Conservation (phyloP, 2,797 vertebrate genomes). For the Catharus ustulatus region DNA sequence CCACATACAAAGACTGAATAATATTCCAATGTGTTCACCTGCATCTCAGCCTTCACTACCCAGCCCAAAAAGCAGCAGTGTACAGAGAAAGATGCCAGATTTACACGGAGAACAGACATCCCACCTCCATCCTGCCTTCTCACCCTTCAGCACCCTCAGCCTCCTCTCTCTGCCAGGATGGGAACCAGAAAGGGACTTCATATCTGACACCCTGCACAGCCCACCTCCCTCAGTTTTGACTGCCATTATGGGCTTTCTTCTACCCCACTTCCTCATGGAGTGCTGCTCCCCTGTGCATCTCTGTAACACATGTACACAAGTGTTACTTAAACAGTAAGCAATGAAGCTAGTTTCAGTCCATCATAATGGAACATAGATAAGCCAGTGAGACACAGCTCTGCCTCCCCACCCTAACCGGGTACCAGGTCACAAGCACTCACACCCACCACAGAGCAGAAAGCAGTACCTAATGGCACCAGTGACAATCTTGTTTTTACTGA, state of each 20-base stretch:
- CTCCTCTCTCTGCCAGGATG: neutral
- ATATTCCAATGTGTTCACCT: rapidly evolving
- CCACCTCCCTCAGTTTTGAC: neutral
- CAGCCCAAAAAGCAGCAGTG: neutral
- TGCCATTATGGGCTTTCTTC: neutral
- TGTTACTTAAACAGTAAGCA: neutral
- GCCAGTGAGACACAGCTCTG: neutral
- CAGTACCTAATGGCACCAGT: neutral
- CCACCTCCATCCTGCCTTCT: rapidly evolving
- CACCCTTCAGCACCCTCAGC: neutral
- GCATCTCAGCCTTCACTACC: neutral
- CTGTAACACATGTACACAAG: rapidly evolving
- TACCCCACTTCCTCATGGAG: neutral
- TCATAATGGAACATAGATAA: rapidly evolving
- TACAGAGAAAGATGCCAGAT: neutral
- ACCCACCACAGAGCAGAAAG: neutral
- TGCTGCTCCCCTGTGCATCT: neutral
- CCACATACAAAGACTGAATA: neutral
- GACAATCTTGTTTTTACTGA: neutral
- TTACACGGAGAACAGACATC: neutral
- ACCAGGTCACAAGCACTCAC: neutral
- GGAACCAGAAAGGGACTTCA: neutral
- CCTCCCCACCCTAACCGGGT: rapidly evolving
- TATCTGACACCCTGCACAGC: neutral
- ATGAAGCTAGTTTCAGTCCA: neutral